Base-by-base conservation (phyloP, 2,113 vertebrate genomes). In the Mola mola region DNA sequence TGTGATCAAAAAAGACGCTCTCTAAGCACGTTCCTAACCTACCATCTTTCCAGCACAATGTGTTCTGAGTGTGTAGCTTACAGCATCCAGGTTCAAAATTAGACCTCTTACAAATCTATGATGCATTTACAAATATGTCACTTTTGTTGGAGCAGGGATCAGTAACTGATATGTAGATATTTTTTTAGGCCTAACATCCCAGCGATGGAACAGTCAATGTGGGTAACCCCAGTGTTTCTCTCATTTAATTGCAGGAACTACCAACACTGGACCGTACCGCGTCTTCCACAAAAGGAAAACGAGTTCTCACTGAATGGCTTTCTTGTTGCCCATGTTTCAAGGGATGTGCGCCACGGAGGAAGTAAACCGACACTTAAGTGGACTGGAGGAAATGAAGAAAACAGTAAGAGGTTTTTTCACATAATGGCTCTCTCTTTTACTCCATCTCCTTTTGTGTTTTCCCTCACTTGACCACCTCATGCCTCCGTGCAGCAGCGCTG, bases 401-500 rank as follows among this genome's bases (percentile, higher is more conserved):
- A 64, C 11, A 61, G 57, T 19, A 71, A 81, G 76, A 83, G 63
- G 41, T 47, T 72, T 73, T 77, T 72, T 53, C 72, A 40, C 41
- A 34, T 56, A 56, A 22, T 5, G 24, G 46, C 36, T 67, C 66
- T 66, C 19, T 40, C 24, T 24, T 21, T 58, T 4, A 36, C 31
- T 19, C 21, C 4, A 11, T 17, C 26, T 6, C 33, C 8, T 37
- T 20, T n/a, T 8, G 21, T 1, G n/a, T 21, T 42, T 7, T 12
- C 13, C 28, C n/a, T 7, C 49, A 25, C 28, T 1, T 6, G 0
- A 12, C 46, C 58, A 17, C 43, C 56, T 97, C 94, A 99, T 1
- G 97, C 96, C 83, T 99, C 97, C 0, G 96, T 97, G 90, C 96
- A 99, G 90, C 96, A 98, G 79, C 96, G 95, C 90, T 98, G 97